Evolutionary conservation across 2,888 invertebrate genomes (phyloP).

Genomic region (Hypomecis punctinalis): DNA sequence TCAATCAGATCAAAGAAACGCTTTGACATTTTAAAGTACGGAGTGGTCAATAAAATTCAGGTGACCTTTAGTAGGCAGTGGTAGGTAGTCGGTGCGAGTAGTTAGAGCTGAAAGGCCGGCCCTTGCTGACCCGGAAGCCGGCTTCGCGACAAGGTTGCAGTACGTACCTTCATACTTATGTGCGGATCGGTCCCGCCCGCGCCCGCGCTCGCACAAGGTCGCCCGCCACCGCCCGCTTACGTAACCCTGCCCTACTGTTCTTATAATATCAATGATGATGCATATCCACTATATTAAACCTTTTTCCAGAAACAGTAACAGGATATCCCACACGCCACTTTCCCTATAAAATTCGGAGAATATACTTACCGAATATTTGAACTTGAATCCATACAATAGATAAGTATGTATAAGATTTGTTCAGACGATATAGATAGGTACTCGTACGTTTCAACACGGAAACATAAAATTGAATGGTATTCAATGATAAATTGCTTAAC

Average conservation of each 20-base stretch:
- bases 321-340: slow-evolving; percentile 4
- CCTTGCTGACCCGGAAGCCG: slow-evolving; percentile 79
- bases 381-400: background rate
- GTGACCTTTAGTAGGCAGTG: slow-evolving; percentile 41
- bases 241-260: slow-evolving; percentile 67
- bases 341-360: slow-evolving; percentile 9
- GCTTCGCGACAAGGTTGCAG: slow-evolving; percentile 75
- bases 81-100: slow-evolving; percentile 28
- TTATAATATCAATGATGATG: slow-evolving; percentile 50
- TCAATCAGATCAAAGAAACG: slow-evolving; percentile 27
- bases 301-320: slow-evolving; percentile 14
- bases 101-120: slow-evolving; percentile 65
- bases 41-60: slow-evolving; percentile 36
- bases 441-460: slow-evolving; percentile 28
- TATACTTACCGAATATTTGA: background rate
- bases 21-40: slow-evolving; percentile 36
- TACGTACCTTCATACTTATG: slow-evolving; percentile 35
- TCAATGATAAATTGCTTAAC: slow-evolving; percentile 45
- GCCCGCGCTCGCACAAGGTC: slow-evolving; percentile 52
- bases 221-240: slow-evolving; percentile 65
- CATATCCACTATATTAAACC: slow-evolving; percentile 27
- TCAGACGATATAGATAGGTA: slow-evolving; percentile 1
- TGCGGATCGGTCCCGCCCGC: slow-evolving; percentile 51
- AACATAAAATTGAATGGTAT: slow-evolving; percentile 43
- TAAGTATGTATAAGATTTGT: background rate